A percentile compares a stretch with the other conserved stretches of the same genome.
phyloP scores from a whole-genome alignment of 1,140 invertebrate genomes.

The Atta colombica region DNA sequence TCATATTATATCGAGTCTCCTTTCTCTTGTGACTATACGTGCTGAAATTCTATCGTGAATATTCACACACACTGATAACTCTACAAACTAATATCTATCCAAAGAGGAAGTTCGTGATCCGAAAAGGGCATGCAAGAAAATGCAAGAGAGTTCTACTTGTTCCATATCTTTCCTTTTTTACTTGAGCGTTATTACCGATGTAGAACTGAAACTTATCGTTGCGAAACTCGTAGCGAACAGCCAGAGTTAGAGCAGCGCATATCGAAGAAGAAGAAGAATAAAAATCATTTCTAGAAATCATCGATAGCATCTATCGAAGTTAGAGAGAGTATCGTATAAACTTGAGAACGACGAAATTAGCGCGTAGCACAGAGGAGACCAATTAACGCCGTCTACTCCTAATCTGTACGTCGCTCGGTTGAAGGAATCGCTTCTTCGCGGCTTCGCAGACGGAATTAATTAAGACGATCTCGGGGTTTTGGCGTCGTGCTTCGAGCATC shows the following conservation, averaged over 20 bases:
- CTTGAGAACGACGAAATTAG: conserved; percentile 35
- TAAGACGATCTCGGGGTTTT: conserved; percentile 46
- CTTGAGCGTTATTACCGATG: not conserved
- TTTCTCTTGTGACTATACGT: not conserved
- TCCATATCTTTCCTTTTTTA: not conserved
- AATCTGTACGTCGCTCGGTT: conserved; percentile 46
- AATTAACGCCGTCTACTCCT: conserved; percentile 46
- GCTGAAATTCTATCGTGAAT: conserved; percentile 29
- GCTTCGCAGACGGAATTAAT: conserved; percentile 59
- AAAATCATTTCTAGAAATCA: not conserved
- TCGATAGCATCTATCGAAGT: not conserved
- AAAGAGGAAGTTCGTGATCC: not conserved
- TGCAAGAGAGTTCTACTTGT: not conserved
- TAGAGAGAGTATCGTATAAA: not conserved
- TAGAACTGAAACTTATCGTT: not conserved
- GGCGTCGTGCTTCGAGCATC: not conserved
- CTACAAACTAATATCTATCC: not conserved
- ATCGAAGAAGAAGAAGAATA: not conserved
- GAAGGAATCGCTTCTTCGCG: conserved; percentile 51
- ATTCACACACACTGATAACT: conserved; percentile 12
- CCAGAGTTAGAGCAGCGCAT: too few species aligned
- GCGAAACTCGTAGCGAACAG: not conserved
- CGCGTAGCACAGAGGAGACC: conserved; percentile 1
- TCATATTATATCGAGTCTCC: conserved; percentile 20
- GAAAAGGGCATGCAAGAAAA: not conserved